Evolutionary conservation across 2,113 vertebrate species (phyloP), one percentile per base, ranked within the genome.

Genomic region (Tenebrosternarchus preto): DNA sequence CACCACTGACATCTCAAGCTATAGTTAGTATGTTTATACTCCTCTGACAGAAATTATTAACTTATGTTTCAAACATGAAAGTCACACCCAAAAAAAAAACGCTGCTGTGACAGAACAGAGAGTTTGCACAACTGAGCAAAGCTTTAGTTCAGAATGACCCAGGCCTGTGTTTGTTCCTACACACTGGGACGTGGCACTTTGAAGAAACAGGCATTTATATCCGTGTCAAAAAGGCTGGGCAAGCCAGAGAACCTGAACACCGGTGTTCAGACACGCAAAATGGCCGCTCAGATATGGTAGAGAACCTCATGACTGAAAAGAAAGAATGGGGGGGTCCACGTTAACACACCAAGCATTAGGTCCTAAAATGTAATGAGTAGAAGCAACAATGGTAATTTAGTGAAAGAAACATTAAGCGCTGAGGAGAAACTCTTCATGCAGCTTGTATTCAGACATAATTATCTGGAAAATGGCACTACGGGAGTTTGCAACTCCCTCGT

Each of bases 361-460:
- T 87, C 82, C 84, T 90, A 91, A 92, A 91, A 88, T 83, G 81
- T 91, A 91, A 92, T 90, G 91, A 92, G 91, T 76, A 64, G 85
- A 91, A 87, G 86, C 90, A 90, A 90, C 88, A 80, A 84, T 87
- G 81, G 88, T 84, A 88, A 90, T 92, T 92, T 90, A 86, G 84
- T 59, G 71, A 87, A 87, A 90, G 84, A 84, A 89, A 91, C 90
- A 92, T 93, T 88, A 91, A 91, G 90, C 85, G 84, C 82, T 57
- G 69, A 86, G 83, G 84, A 89, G 83, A 88, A 89, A 89, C 86
- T 86, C 87, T 91, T 92, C 89, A 91, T 85, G 87, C 89, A 89
- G 89, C 83, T 85, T 84, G 84, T 83, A 88, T 91, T 91, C 87
- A 88, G 87, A 91, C 88, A 89, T 91, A 93, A 94, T 93, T 92